These are phyloP conservation scores for Limenitis camilla DNA, from an alignment of 2,888 invertebrate genomes.

Conservation along the genomic window DNA sequence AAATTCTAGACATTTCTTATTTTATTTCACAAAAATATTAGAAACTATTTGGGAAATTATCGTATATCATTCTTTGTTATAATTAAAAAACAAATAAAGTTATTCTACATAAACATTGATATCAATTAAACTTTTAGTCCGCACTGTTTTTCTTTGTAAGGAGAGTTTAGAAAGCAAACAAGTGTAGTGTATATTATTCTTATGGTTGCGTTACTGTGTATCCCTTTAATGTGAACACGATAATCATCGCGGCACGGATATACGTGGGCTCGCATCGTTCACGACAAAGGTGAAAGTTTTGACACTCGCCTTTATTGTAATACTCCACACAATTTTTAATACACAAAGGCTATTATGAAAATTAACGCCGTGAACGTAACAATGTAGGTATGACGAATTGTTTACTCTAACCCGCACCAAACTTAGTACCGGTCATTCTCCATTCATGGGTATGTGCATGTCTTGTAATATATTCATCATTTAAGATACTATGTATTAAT, in stretches of 20 bases:
- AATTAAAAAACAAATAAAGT: too few relatives aligned
- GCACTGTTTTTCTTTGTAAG: not conserved
- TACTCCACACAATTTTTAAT: constrained; percentile 19
- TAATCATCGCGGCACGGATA: constrained; percentile 26
- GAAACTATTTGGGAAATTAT: too few relatives aligned
- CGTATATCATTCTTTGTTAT: too few relatives aligned
- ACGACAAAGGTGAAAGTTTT: constrained; percentile 34
- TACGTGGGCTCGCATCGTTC: constrained; percentile 29
- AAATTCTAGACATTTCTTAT: too few relatives aligned
- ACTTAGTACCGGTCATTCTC: constrained; percentile 23
- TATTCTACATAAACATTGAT: too few relatives aligned
- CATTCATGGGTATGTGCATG: constrained; percentile 16
- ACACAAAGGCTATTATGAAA: constrained; percentile 23
- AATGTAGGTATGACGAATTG: constrained; percentile 23
- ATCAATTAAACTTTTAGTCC: not conserved
- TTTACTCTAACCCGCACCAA: constrained; percentile 22
- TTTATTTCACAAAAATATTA: too few relatives aligned
- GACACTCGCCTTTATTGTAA: constrained; percentile 24
- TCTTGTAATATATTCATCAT: not conserved
- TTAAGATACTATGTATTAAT: not conserved
- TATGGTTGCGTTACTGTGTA: constrained; percentile 16
- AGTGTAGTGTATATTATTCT: constrained; percentile 1
- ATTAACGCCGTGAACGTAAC: constrained; percentile 22
- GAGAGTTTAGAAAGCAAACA: constrained; percentile 15
- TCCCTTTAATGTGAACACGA: constrained; percentile 25